These are phyloP conservation scores for Epinephelus coioides DNA, from an alignment of 2,797 vertebrate species.

Conservation along the genomic window DNA sequence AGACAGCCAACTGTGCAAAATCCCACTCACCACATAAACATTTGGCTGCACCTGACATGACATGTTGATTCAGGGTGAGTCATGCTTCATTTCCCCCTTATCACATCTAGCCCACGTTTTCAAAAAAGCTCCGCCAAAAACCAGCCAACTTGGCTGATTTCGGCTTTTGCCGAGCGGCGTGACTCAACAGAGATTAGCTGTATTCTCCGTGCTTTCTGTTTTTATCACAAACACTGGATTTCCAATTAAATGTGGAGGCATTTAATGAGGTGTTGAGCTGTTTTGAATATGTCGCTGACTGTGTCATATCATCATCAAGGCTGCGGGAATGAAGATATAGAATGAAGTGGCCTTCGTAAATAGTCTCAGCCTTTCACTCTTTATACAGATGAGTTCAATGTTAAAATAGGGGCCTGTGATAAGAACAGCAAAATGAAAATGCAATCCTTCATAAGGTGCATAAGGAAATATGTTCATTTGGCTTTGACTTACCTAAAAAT, in stretches of 20 bases:
- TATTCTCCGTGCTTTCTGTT: slow-evolving; percentile 1
- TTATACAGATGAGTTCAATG: slow-evolving; percentile 9
- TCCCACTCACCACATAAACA: slow-evolving; percentile 57
- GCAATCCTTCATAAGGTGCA: not conserved
- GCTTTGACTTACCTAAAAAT: not conserved
- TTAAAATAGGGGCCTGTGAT: not conserved
- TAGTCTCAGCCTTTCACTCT: not conserved
- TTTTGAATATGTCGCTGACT: slow-evolving; percentile 8
- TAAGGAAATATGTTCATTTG: not conserved
- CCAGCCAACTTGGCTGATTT: not conserved
- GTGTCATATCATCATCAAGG: slow-evolving; percentile 28
- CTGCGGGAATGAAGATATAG: not conserved
- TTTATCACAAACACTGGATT: slow-evolving; percentile 19
- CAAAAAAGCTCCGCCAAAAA: slow-evolving; percentile 12
- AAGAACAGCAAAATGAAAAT: slow-evolving; percentile 7
- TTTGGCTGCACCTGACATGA: slow-evolving; percentile 60
- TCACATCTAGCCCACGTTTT: slow-evolving; percentile 36
- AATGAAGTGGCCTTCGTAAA: slow-evolving; percentile 12
- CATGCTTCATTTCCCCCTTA: slow-evolving; percentile 37
- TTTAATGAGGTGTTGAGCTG: slow-evolving; percentile 31
- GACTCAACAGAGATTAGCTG: slow-evolving; percentile 43
- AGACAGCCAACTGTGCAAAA: slow-evolving; percentile 32
- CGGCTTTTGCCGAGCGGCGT: slow-evolving; percentile 26
- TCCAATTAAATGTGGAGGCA: slow-evolving; percentile 43
- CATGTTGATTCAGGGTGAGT: slow-evolving; percentile 67